Conservation (phyloP, 2,113 vertebrate species). For the Spizaetus ornatus region DNA sequence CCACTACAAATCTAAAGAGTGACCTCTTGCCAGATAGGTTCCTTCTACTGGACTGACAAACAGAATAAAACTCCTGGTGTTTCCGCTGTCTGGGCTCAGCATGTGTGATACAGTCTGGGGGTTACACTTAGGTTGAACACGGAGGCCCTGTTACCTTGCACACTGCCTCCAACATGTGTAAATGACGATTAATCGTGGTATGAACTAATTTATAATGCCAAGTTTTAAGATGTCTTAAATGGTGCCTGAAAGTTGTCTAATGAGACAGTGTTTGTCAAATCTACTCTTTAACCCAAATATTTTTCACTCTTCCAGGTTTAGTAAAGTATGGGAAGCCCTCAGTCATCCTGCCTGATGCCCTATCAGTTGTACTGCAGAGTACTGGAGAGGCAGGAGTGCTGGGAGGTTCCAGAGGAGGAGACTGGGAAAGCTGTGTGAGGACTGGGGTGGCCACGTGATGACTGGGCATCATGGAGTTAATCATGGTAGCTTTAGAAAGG, state of each 20-base stretch:
- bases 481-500: neutral
- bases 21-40: neutral
- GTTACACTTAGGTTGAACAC: neutral
- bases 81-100: neutral
- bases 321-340: neutral
- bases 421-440: neutral
- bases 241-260: neutral
- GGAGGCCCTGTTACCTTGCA: neutral
- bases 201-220: neutral
- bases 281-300: neutral
- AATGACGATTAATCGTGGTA: neutral
- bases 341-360: neutral
- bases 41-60: neutral
- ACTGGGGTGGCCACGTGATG: too few relatives aligned
- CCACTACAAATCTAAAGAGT: neutral
- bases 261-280: neutral
- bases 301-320: neutral
- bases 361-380: neutral
- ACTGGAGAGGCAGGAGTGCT: neutral
- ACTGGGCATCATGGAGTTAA: neutral
- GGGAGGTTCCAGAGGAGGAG: neutral
- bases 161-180: fast-evolving
- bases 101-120: neutral
- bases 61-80: neutral
- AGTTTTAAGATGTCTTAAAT: neutral